Conservation (phyloP, 2,888 invertebrate genomes). For the Plutella xylostella region DNA sequence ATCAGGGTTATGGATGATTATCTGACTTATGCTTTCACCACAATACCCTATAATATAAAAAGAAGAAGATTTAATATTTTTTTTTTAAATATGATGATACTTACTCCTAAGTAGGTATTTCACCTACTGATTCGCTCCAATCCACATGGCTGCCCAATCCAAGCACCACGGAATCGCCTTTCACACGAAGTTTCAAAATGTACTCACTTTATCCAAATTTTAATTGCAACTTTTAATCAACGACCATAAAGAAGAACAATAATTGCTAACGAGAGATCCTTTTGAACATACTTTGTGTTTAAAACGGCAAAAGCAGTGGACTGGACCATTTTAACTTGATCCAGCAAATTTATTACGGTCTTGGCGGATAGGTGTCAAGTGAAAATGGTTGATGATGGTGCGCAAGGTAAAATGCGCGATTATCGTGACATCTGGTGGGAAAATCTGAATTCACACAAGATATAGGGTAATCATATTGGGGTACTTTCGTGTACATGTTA, state of each 20-base stretch:
- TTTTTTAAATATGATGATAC: too few species aligned
- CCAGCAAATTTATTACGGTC: neutral
- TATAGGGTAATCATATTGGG: constrained; percentile 21
- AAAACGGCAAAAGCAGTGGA: too few species aligned
- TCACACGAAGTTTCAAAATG: too few species aligned
- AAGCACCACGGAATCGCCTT: too few species aligned
- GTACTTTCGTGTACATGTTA: too few species aligned
- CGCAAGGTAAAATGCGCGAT: constrained; percentile 21
- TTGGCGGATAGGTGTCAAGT: neutral
- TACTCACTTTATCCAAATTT: neutral
- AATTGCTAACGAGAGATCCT: neutral
- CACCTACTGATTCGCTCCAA: too few species aligned
- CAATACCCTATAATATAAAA: too few species aligned
- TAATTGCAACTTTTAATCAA: neutral
- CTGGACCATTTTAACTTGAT: neutral
- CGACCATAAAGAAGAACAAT: neutral
- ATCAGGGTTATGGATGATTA: too few species aligned
- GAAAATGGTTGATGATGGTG: constrained; percentile 6
- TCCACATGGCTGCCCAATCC: too few species aligned
- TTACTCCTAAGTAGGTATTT: too few species aligned
- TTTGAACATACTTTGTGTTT: neutral
- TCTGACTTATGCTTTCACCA: too few species aligned
- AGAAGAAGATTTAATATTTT: too few species aligned
- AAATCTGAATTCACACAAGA: constrained; percentile 24
- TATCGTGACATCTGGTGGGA: constrained; percentile 32